phyloP scores from a whole-genome alignment of 37 sponge, comb jelly and placozoan genomes.

The Haliclona indistincta region DNA sequence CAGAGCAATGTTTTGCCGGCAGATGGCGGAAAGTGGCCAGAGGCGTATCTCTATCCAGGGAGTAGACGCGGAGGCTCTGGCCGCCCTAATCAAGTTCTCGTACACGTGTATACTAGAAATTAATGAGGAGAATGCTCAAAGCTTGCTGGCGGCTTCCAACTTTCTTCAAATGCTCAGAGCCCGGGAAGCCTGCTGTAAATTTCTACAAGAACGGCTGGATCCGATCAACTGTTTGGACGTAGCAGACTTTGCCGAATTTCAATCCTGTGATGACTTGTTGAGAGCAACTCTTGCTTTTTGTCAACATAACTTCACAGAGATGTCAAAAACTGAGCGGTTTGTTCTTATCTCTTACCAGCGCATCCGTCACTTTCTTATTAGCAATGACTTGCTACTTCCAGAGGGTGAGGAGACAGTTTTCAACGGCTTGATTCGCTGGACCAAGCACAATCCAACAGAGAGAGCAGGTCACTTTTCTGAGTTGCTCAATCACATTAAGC shows the following conservation, averaged over 20 bases:
- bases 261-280: constrained; percentile 71
- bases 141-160: constrained; percentile 74
- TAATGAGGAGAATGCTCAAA: constrained; percentile 82
- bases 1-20: constrained; percentile 83
- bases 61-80: constrained; percentile 71
- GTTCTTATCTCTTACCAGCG: constrained; percentile 52
- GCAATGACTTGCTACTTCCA: constrained; percentile 62
- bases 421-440: constrained; percentile 70
- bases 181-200: constrained; percentile 74
- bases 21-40: constrained; percentile 90
- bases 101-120: constrained; percentile 78
- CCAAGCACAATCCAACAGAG: constrained; percentile 64
- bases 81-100: constrained; percentile 77
- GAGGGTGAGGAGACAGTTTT: constrained; percentile 86
- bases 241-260: constrained; percentile 87
- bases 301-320: constrained; percentile 64
- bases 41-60: constrained; percentile 75
- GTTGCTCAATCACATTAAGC: constrained; percentile 67
- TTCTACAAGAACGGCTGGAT: constrained; percentile 73
- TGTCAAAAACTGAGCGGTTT: constrained; percentile 69
- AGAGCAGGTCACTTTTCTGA: constrained; percentile 62
- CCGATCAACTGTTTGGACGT: constrained; percentile 75
- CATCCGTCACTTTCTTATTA: constrained; percentile 70
- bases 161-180: constrained; percentile 82
- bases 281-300: constrained; percentile 53